Base-by-base conservation (phyloP, 2,888 invertebrate genomes). In the Synergus itoensis region DNA sequence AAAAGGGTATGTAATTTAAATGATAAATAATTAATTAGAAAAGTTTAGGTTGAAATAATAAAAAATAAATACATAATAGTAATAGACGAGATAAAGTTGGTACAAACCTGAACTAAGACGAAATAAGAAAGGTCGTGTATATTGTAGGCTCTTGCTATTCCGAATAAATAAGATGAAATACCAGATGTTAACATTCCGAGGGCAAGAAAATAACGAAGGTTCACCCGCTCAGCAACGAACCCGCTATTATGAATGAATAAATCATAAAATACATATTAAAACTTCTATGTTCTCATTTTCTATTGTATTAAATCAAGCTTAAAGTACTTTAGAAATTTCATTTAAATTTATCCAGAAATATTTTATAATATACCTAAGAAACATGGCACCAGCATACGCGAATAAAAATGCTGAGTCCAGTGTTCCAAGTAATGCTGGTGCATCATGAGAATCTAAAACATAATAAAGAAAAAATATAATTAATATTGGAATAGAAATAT, bases 321-420 rank as follows among this genome's bases (percentile, higher is more conserved):
- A 9, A 53, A n/a, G 9, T 53, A 53, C 8, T 53, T 8, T 9
- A n/a, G 9, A 53, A n/a, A 8, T 53, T n/a, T 9, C 1, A 43
- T 53, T n/a, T n/a, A n/a, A 53, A 7, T n/a, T 53, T n/a, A 53
- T 53, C n/a, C n/a, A 9, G n/a, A n/a, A 53, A 53, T 53, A 2
- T 43, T 8, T 1, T 48, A 28, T 45, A 5, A 36, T 4, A 36
- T 89, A 95, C 95, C 95, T 95, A 85, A 94, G 85, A 92, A 99
- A 99, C 99, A 99, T 99, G 83, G 98, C 97, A 78, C 95, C 94
- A 0, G 99, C 99, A 90, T 99, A 99, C 0, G 97, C 95, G 92
- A 99, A 97, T 0, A 99, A 94, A 92, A 98, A 99, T 0, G 98
- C 96, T 0, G 98, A 97, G 91, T 99, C 99, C 84, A 99, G 92